phyloP scores from a whole-genome alignment of 2,797 vertebrate species.

The Zalophus californianus region DNA sequence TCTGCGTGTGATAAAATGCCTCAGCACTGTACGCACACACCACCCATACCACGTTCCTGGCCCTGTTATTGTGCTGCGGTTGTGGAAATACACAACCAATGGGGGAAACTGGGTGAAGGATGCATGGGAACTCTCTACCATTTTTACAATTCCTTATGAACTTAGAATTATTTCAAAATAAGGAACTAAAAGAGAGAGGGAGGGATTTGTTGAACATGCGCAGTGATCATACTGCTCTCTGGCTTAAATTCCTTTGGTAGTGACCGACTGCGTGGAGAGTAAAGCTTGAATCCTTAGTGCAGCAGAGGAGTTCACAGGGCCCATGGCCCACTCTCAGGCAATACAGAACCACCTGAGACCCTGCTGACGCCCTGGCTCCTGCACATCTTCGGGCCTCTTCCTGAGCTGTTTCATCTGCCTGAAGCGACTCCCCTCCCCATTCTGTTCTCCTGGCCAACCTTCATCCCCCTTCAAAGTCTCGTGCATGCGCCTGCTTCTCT shows the following conservation, averaged over 20 bases:
- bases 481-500: neutral
- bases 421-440: neutral
- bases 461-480: neutral
- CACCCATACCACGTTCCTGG: neutral
- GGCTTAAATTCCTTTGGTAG: neutral
- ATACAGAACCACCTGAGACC: neutral
- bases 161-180: slow-evolving; percentile 5
- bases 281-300: neutral
- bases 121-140: neutral
- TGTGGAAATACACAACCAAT: neutral
- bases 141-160: slow-evolving; percentile 1
- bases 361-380: neutral
- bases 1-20: neutral
- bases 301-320: neutral
- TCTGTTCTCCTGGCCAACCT: neutral
- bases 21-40: neutral
- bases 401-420: neutral
- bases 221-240: neutral
- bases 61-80: neutral
- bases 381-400: neutral
- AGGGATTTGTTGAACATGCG: neutral
- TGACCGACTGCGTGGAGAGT: neutral
- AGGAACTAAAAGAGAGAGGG: neutral
- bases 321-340: neutral
- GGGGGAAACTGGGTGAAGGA: neutral